These are phyloP conservation scores for Poecile montanus DNA, from an alignment of 2,797 vertebrate species.

Conservation along the genomic window DNA sequence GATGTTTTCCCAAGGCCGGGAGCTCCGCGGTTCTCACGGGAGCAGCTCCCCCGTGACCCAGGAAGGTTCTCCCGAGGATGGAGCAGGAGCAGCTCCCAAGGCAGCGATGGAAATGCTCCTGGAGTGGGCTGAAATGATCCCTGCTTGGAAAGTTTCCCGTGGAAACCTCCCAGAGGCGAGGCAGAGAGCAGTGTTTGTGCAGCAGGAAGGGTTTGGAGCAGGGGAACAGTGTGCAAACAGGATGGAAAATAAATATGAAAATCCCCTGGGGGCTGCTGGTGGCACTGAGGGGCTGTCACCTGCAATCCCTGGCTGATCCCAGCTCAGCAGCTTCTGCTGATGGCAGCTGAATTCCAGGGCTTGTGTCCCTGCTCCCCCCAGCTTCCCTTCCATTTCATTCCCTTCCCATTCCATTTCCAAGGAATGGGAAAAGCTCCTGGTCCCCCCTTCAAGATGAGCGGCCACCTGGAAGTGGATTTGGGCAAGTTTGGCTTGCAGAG, in stretches of 20 bases:
- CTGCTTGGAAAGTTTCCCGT: constrained; percentile 40
- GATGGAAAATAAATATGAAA: neutral
- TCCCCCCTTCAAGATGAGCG: neutral
- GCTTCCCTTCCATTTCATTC: neutral
- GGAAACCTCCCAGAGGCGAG: neutral
- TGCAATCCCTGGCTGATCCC: neutral
- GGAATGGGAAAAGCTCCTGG: rapidly evolving
- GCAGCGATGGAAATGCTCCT: neutral
- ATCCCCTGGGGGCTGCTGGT: neutral
- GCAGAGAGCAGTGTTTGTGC: neutral
- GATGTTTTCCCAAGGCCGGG: neutral
- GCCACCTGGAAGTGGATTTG: neutral
- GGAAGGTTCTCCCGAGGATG: neutral
- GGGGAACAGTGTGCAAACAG: neutral
- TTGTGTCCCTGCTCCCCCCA: neutral
- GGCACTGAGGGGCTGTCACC: neutral
- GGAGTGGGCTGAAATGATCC: neutral
- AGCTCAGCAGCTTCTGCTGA: neutral
- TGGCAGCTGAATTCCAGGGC: neutral
- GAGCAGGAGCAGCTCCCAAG: neutral
- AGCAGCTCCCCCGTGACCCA: rapidly evolving
- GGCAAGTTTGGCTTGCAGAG: neutral
- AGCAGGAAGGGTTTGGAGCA: neutral
- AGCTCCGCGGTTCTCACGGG: neutral
- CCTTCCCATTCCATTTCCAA: too few relatives aligned